phyloP scores from a whole-genome alignment of 2,888 invertebrate species.

The Lochmaea capreae region DNA sequence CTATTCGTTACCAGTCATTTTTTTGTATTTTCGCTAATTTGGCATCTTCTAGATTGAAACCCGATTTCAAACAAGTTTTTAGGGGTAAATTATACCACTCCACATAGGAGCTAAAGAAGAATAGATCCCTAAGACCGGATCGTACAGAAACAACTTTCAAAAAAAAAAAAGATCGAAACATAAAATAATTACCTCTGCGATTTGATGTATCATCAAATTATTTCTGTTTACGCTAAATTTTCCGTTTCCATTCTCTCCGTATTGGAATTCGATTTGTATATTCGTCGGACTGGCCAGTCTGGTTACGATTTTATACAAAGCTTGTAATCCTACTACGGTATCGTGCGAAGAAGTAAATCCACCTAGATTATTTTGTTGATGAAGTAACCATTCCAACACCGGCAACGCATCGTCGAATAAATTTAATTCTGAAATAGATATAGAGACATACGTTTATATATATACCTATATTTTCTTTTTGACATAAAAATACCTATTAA shows the following conservation, averaged over 20 bases:
- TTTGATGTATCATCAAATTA: conserved; percentile 86
- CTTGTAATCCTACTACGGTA: conserved; percentile 80
- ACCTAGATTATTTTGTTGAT: conserved; percentile 76
- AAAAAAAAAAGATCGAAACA: not conserved
- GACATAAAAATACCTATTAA: conserved; percentile 62
- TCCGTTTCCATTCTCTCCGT: conserved; percentile 64
- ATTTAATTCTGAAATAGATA: conserved; percentile 59
- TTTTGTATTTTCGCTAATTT: too few relatives aligned
- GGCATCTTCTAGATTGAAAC: too few relatives aligned
- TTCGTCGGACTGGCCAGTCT: conserved; percentile 68
- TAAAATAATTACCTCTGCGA: conserved; percentile 74
- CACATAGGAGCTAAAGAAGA: too few relatives aligned
- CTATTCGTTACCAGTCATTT: too few relatives aligned
- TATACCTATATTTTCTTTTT: not conserved
- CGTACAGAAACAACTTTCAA: not conserved
- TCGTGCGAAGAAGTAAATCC: conserved; percentile 82
- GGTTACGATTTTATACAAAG: conserved; percentile 75
- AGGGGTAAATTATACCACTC: too few relatives aligned
- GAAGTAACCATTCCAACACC: conserved; percentile 78
- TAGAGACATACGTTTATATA: too few relatives aligned
- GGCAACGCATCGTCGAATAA: conserved; percentile 69
- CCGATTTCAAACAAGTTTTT: too few relatives aligned
- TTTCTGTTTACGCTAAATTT: conserved; percentile 79
- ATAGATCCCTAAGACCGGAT: too few relatives aligned
- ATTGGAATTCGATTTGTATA: conserved; percentile 61